Evolutionary conservation across 2,888 invertebrate species (phyloP), one percentile per base, ranked within the genome.

Genomic region (Orthosia incerta): DNA sequence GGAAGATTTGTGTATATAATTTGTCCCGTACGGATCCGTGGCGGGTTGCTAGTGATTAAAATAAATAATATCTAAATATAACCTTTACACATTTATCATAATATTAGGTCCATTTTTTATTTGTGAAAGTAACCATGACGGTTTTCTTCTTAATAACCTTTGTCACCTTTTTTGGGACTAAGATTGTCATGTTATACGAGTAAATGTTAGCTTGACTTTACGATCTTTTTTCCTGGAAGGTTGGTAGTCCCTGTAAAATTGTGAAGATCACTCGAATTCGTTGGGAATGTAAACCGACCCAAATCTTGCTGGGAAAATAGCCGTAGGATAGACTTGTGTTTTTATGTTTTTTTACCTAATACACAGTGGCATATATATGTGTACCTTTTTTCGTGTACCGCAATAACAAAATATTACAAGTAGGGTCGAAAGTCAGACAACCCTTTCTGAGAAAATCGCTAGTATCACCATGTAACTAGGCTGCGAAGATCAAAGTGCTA

Each of bases 331-430:
- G 2, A 20, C 15, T 48, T 63, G 73, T 45, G 13, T 72, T 50
- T 45, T 18, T 26, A 53, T 63, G 11, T 39, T 39, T 39, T 39
- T 39, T 45, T 20, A n/a, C 59, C n/a, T 20, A 23, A 26, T 51
- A 56, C 55, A 16, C 12, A 57, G 26, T 16, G 18, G 12, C 11
- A 20, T 12, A 64, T 13, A 15, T 26, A 46, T 3, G 4, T 56
- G n/a, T n/a, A 51, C 57, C 31, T 68, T 74, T 57, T 66, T 46
- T n/a, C 9, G n/a, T 20, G 26, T 18, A 39, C 18, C 71, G n/a
- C 48, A 77, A 69, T 59, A 77, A 68, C n/a, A 59, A 39, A 69
- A 26, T 59, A 4, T 69, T 53, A 57, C 45, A 15, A 7, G n/a
- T n/a, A 50, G 20, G 18, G 9, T 26, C 18, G 20, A 53, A 50